Base-by-base conservation (phyloP, 2,113 vertebrate genomes). In the Thamnophis sirtalis region DNA sequence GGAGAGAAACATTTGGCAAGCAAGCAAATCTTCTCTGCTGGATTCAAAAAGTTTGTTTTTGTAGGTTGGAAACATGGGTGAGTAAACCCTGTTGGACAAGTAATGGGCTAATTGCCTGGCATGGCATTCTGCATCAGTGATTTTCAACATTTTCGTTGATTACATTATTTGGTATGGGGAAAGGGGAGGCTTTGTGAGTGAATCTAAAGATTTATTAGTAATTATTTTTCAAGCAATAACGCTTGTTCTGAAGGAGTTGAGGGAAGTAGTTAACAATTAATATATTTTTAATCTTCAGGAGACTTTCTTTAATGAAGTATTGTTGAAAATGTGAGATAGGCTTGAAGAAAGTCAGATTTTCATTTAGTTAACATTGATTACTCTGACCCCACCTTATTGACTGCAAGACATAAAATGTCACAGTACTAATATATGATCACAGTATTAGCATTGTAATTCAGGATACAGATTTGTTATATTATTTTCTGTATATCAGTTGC, bases 1-100 rank as follows among this genome's bases (percentile, higher is more conserved):
- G 51, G 22, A 8, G 33, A 80, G 51, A 43, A 38, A 51, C 9
- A 84, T 38, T 28, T 11, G n/a, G 0, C 0, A 49, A 53, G 88
- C 17, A 0, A 0, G 0, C 55, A 84, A 58, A 17, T n/a, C 63
- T 86, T 51, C 91, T 6, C 5, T 0, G 21, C 33, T 56, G 28
- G 63, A n/a, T 80, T 84, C 4, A 17, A 58, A 24, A 11, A 10
- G 0, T 0, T 80, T 91, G 56, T 86, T 93, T 60, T 49, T 28
- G 3, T 33, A 0, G 21, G 2, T 60, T 63, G 53, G 24, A 49
- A 33, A 24, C 49, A 8, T 0, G 0, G 50, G n/a, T 50, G 53
- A 26, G 58, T 3, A 19, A 89, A 22, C 53, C 15, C n/a, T 89
- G 13, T 48, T 84, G 22, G 11, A 22, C 22, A 0, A 0, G 91